These are phyloP conservation scores for Aurelia sp. DNA, from an alignment of 30 jellyfish, hydroid and myxozoan species.

Conservation along the genomic window DNA sequence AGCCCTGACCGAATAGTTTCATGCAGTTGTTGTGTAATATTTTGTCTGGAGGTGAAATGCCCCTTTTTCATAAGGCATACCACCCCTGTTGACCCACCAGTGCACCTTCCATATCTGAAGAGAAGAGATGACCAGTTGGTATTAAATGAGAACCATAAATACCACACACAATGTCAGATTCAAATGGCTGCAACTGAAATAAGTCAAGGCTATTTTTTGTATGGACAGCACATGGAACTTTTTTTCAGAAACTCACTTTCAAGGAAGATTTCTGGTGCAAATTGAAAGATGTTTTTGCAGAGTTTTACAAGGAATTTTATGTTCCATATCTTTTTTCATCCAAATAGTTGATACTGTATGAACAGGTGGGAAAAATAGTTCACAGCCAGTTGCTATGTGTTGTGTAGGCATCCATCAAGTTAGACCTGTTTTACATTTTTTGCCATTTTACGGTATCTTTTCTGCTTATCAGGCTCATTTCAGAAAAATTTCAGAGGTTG, in stretches of 20 bases:
- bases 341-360: no score
- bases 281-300: not conserved
- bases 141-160: conserved; percentile 11
- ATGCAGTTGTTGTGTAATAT: conserved; percentile 55
- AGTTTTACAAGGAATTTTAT: not conserved
- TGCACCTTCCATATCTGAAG: conserved; percentile 3
- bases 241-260: not conserved
- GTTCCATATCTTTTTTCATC: not conserved
- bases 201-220: conserved; percentile 28
- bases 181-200: conserved; percentile 33
- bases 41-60: conserved; percentile 67
- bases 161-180: conserved; percentile 46
- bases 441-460: no score
- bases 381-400: no score
- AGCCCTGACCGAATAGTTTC: conserved; percentile 66
- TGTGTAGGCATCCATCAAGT: no score
- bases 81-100: not conserved
- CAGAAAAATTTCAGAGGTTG: no score
- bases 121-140: no score
- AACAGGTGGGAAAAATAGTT: no score
- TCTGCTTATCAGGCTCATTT: no score
- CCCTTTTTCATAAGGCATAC: conserved; percentile 31
- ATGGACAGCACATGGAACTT: conserved; percentile 10
- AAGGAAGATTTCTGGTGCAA: not conserved
- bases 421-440: no score